phyloP scores from a whole-genome alignment of 2,888 invertebrate genomes.

The Rhagonycha fulva region DNA sequence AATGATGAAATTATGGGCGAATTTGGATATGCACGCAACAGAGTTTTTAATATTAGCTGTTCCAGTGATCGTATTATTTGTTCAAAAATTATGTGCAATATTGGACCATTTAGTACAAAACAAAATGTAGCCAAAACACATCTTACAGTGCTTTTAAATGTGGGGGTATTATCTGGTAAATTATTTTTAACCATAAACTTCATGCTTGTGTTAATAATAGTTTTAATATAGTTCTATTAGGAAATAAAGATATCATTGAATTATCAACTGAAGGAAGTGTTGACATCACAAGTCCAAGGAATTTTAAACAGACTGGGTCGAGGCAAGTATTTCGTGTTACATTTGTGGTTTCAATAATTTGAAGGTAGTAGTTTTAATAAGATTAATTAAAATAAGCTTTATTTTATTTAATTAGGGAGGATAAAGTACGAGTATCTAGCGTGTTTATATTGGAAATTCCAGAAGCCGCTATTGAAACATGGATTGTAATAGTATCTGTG shows the following conservation, averaged over 20 bases:
- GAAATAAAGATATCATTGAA: constrained; percentile 49
- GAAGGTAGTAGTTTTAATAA: too few species aligned
- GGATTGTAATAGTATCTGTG: constrained; percentile 56
- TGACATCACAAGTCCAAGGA: constrained; percentile 37
- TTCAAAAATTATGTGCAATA: constrained; percentile 45
- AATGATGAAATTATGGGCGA: background rate
- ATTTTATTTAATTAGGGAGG: constrained; percentile 37
- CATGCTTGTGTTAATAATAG: too few species aligned
- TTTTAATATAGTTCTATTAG: too few species aligned
- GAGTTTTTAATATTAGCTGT: constrained; percentile 51
- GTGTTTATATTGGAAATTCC: constrained; percentile 48
- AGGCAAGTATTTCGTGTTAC: constrained; percentile 19
- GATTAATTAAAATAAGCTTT: background rate
- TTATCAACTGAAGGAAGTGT: constrained; percentile 48
- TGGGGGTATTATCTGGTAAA: constrained; percentile 46
- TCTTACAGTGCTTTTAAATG: constrained; percentile 47
- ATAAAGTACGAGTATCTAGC: constrained; percentile 45
- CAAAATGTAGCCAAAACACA: constrained; percentile 47
- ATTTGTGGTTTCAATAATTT: background rate
- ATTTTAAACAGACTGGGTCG: constrained; percentile 40
- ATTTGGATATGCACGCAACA: constrained; percentile 30
- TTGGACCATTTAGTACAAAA: constrained; percentile 48
- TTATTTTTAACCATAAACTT: constrained; percentile 7
- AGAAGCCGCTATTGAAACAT: constrained; percentile 47
- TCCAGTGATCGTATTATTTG: constrained; percentile 45